These are phyloP conservation scores for Zosterops hypoxanthus DNA, from an alignment of 2,113 vertebrate species.

Conservation along the genomic window DNA sequence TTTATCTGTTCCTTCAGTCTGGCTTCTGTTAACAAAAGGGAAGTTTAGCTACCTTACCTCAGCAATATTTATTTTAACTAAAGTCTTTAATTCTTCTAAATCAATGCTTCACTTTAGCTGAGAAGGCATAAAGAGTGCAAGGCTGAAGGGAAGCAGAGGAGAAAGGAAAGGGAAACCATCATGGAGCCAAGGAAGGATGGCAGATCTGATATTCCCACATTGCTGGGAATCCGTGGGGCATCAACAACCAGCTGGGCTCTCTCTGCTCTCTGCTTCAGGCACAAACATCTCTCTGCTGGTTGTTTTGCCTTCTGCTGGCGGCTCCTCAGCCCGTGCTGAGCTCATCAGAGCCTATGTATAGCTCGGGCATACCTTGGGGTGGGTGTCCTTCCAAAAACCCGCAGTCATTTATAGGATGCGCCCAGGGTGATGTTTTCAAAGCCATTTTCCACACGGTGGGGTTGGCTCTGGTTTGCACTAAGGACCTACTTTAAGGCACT, in stretches of 20 bases:
- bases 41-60: too few relatives aligned
- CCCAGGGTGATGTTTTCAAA: background rate
- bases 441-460: background rate
- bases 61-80: too few relatives aligned
- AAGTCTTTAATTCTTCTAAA: too few relatives aligned
- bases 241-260: background rate
- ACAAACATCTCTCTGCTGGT: background rate
- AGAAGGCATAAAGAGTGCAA: background rate
- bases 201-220: background rate
- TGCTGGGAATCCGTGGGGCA: background rate
- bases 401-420: slow-evolving; percentile 24
- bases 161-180: background rate
- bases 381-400: slow-evolving; percentile 20
- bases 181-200: background rate
- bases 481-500: slow-evolving; percentile 57
- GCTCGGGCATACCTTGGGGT: background rate
- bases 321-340: background rate
- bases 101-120: background rate
- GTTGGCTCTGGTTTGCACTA: background rate
- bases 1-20: too few relatives aligned
- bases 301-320: background rate
- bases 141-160: background rate
- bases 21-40: too few relatives aligned
- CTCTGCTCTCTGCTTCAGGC: background rate
- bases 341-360: slow-evolving; percentile 39